A percentile compares a stretch with the other conserved stretches of the same genome.
phyloP scores from a whole-genome alignment of 2,797 vertebrate species.

The Psittacula derbiana region DNA sequence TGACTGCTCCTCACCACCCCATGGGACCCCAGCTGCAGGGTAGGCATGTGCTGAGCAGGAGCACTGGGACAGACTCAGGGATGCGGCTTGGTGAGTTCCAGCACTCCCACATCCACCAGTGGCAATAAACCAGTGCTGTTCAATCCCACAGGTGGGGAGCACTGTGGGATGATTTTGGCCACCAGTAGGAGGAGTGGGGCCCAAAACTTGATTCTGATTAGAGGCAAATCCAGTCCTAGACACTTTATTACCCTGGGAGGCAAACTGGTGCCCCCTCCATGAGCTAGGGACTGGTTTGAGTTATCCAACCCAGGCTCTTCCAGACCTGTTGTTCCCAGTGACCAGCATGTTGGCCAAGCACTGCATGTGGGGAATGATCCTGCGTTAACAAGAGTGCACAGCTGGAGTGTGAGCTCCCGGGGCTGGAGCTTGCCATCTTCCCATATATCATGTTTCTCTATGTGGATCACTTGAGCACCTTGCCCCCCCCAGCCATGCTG shows the following conservation, averaged over 20 bases:
- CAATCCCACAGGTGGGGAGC: fast-evolving
- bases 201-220: background rate
- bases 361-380: fast-evolving
- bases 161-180: background rate
- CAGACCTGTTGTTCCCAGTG: fast-evolving
- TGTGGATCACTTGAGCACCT: background rate
- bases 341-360: fast-evolving
- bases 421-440: background rate
- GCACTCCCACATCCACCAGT: background rate
- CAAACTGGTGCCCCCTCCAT: fast-evolving
- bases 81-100: background rate
- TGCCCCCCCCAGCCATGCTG: background rate
- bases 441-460: fast-evolving
- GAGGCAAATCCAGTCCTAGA: background rate
- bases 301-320: background rate
- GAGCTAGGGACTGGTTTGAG: background rate
- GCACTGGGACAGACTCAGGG: background rate
- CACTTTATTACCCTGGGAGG: background rate
- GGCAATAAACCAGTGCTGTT: background rate
- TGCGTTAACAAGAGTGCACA: background rate
- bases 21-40: fast-evolving
- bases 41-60: background rate
- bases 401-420: fast-evolving
- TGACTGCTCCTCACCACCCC: background rate
- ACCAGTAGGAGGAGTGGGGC: fast-evolving